Evolutionary conservation across 2,888 invertebrate genomes (phyloP).

Genomic region (Sussaba pulchella): DNA sequence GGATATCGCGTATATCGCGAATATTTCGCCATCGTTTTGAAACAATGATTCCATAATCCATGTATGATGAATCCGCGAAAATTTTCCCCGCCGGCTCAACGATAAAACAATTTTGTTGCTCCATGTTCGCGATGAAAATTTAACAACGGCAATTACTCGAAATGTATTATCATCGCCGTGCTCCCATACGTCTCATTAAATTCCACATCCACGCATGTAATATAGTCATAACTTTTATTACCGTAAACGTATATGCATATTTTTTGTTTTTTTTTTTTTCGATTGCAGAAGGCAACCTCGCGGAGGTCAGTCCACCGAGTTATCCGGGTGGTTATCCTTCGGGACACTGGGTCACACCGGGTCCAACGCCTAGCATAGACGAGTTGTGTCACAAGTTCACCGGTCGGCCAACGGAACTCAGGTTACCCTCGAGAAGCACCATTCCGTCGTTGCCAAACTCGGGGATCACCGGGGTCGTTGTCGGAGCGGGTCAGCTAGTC

Average conservation of each 20-base stretch:
- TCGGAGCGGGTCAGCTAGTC: constrained; percentile 79
- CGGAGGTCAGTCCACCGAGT: constrained; percentile 82
- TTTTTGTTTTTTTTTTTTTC: no score
- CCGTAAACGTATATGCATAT: no score
- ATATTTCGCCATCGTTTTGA: background rate
- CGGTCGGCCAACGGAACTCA: constrained; percentile 82
- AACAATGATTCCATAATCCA: background rate
- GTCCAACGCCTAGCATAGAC: constrained; percentile 84
- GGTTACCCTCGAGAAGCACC: constrained; percentile 82
- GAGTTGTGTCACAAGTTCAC: constrained; percentile 82
- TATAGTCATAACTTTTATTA: background rate
- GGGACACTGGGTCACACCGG: constrained; percentile 85
- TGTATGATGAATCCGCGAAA: background rate
- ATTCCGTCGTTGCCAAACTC: constrained; percentile 77
- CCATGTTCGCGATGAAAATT: background rate
- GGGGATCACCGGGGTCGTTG: constrained; percentile 74
- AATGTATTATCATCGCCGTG: background rate
- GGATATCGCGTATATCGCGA: no score
- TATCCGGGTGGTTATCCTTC: constrained; percentile 81
- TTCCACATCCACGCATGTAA: background rate
- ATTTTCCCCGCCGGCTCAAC: background rate
- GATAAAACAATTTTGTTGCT: background rate
- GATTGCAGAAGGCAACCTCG: constrained; percentile 80
- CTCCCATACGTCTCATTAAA: background rate
- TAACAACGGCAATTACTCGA: background rate